Percentiles rank a stretch among this genome's conserved stretches.
These are phyloP conservation scores for Myoxocephalus aenaeus DNA, from an alignment of 2,797 vertebrate species.

Conservation along the genomic window DNA sequence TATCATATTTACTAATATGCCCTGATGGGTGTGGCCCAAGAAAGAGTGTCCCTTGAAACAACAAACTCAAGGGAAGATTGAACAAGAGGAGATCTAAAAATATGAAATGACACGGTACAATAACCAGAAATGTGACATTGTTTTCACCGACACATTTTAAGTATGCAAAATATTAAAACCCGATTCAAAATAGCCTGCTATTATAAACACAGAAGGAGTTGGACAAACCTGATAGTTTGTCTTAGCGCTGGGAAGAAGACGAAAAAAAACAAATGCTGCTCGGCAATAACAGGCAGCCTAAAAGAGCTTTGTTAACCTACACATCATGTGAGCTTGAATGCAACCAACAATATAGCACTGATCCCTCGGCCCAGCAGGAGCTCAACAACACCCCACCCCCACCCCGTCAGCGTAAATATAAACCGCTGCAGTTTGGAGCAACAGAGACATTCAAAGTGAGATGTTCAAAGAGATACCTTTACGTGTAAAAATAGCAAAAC, in stretches of 20 bases:
- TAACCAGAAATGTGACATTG: background rate
- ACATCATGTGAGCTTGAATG: constrained; percentile 64
- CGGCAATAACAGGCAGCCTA: constrained; percentile 24
- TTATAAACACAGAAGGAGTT: constrained; percentile 15
- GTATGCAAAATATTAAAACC: background rate
- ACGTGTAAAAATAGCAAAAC: constrained; percentile 29
- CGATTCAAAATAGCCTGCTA: constrained; percentile 5
- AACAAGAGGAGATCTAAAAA: background rate
- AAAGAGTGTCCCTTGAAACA: constrained; percentile 18
- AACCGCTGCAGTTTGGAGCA: constrained; percentile 47
- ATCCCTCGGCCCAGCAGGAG: constrained; percentile 71
- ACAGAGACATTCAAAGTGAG: constrained; percentile 20
- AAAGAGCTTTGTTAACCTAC: constrained; percentile 50
- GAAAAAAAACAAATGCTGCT: constrained; percentile 44
- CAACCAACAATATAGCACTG: constrained; percentile 69
- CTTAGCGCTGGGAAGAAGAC: constrained; percentile 20
- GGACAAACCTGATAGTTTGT: constrained; percentile 61
- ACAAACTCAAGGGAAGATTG: constrained; percentile 27
- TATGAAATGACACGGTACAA: background rate
- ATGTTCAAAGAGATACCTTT: constrained; percentile 1
- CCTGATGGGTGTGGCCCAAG: constrained; percentile 19
- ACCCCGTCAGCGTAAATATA: constrained; percentile 56
- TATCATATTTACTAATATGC: constrained; percentile 34
- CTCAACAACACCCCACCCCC: constrained; percentile 48
- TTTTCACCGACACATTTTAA: constrained; percentile 15